Conservation (phyloP, 1,140 invertebrate species). For the Zophobas atratus region DNA sequence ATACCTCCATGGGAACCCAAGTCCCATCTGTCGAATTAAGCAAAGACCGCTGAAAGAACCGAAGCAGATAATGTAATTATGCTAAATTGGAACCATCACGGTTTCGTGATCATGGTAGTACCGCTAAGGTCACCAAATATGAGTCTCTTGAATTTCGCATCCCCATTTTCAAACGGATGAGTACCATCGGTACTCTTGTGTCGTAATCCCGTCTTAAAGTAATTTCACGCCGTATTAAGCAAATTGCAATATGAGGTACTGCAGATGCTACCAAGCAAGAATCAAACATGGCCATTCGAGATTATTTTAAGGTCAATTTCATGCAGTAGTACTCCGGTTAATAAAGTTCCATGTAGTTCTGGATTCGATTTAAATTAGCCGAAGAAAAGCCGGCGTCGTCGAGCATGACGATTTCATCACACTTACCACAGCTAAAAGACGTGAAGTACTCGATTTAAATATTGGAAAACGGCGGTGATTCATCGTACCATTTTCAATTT, state of each 20-base stretch:
- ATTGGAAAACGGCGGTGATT: not conserved
- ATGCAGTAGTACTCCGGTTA: not conserved
- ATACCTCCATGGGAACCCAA: no score
- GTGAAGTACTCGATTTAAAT: not conserved
- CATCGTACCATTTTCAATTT: not conserved
- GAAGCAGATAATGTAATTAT: no score
- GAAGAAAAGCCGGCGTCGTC: not conserved
- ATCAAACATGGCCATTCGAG: not conserved
- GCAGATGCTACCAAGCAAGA: not conserved
- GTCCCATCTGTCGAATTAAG: no score
- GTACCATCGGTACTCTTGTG: no score
- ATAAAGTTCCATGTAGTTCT: not conserved
- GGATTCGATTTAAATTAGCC: not conserved
- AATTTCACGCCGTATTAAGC: slow-evolving; percentile 9
- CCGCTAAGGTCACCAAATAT: no score
- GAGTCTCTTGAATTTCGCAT: no score
- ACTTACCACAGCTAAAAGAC: no score
- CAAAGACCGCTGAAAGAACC: no score
- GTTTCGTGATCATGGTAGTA: no score
- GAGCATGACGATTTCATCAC: not conserved
- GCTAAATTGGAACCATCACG: no score
- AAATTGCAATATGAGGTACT: slow-evolving; percentile 2
- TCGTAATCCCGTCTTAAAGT: not conserved
- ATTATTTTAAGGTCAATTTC: slow-evolving; percentile 3
- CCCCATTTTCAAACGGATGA: no score